phyloP scores from a whole-genome alignment of 2,888 invertebrate species.

The Linnaemya tessellans region DNA sequence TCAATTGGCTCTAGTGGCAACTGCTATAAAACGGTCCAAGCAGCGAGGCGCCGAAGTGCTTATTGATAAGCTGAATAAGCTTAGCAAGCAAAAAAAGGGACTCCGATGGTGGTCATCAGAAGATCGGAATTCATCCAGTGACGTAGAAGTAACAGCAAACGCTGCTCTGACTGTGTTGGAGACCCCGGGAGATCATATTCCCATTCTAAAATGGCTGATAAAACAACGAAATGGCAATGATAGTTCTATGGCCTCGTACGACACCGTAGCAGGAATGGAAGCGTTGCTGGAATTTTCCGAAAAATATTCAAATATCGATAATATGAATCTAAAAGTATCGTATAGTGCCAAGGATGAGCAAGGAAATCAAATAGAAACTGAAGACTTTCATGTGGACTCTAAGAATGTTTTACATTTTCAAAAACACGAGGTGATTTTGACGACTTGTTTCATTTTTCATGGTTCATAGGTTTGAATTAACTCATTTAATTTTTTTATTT shows the following conservation, averaged over 20 bases:
- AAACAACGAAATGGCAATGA: conserved; percentile 86
- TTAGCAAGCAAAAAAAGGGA: conserved; percentile 83
- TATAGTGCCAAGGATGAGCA: no score
- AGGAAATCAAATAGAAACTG: conserved; percentile 22
- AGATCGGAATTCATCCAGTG: conserved; percentile 82
- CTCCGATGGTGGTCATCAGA: conserved; percentile 89
- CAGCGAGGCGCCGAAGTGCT: conserved; percentile 84
- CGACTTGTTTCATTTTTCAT: not conserved
- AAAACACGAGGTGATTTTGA: conserved; percentile 86
- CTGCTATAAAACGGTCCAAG: conserved; percentile 83
- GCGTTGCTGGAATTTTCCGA: conserved; percentile 86
- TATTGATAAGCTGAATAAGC: conserved; percentile 83
- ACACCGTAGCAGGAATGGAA: conserved; percentile 84
- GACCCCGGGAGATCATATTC: conserved; percentile 48
- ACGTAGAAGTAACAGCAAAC: no score
- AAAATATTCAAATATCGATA: conserved; percentile 81
- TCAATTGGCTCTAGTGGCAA: conserved; percentile 89
- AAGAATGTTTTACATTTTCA: conserved; percentile 92
- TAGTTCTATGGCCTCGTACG: conserved; percentile 89
- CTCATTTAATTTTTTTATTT: not conserved
- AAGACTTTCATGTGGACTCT: conserved; percentile 84
- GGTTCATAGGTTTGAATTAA: not conserved
- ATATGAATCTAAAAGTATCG: not conserved
- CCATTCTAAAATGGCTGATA: no score
- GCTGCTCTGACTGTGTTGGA: conserved; percentile 85